phyloP scores from a whole-genome alignment of 2,113 vertebrate genomes.

The Hylia prasina region DNA sequence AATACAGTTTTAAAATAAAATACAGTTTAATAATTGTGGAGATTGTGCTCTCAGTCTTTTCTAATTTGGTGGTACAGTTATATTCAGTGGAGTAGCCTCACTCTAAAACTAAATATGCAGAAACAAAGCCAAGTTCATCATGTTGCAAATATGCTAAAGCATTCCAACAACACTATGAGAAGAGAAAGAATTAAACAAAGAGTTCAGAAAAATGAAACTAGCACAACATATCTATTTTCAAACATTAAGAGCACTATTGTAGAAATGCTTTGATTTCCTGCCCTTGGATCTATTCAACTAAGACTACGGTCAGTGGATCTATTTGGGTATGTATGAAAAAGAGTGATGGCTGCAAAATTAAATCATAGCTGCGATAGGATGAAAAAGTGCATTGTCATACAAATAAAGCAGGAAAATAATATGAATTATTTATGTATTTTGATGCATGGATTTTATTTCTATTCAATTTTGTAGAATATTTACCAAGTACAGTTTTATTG shows the following conservation, averaged over 20 bases:
- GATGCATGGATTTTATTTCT: neutral
- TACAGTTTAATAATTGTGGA: neutral
- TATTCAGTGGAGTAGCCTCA: neutral
- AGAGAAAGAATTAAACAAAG: slow-evolving; percentile 24
- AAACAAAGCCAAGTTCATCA: neutral
- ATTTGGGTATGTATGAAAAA: neutral
- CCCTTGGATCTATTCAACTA: neutral
- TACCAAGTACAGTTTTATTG: neutral
- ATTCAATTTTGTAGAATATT: neutral
- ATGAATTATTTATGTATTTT: neutral
- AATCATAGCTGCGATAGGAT: neutral
- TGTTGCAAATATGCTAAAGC: neutral
- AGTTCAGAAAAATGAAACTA: neutral
- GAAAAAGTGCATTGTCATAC: neutral
- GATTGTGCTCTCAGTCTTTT: neutral
- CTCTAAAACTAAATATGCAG: neutral
- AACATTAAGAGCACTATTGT: neutral
- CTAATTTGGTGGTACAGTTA: neutral
- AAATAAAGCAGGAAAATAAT: neutral
- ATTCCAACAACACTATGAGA: neutral
- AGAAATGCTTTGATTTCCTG: neutral
- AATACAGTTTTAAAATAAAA: neutral
- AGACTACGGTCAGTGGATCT: neutral
- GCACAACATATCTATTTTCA: neutral
- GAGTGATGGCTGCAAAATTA: neutral